These are phyloP conservation scores for Hypolimnas misippus DNA, from an alignment of 2,888 invertebrate species.

Conservation along the genomic window DNA sequence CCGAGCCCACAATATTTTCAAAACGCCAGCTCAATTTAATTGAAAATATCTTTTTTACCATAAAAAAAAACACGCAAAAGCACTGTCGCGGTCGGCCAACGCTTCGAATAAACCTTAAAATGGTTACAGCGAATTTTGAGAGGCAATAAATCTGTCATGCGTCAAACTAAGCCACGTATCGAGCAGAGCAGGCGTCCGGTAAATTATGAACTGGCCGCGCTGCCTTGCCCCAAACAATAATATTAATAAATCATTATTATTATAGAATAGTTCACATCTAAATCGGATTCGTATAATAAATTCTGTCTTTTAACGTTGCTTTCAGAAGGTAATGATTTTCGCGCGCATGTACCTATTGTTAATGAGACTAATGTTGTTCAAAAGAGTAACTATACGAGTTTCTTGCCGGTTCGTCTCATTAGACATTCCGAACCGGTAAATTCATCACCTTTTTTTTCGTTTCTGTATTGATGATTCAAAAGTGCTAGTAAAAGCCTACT, in stretches of 20 bases:
- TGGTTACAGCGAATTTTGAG: conserved; percentile 68
- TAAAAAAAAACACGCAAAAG: conserved; percentile 18
- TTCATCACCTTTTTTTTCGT: too few species aligned
- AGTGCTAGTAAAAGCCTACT: not conserved
- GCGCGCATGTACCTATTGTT: too few species aligned
- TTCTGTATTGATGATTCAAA: too few species aligned
- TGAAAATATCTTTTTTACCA: not conserved
- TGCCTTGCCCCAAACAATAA: conserved; percentile 51
- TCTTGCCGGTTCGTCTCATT: too few species aligned
- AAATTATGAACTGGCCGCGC: conserved; percentile 71
- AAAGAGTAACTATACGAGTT: too few species aligned
- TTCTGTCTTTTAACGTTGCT: conserved; percentile 13
- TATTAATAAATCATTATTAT: conserved; percentile 50
- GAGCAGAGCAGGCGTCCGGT: conserved; percentile 69
- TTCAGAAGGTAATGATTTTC: not conserved
- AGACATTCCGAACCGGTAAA: too few species aligned
- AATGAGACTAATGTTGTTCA: too few species aligned
- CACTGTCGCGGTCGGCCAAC: conserved; percentile 24
- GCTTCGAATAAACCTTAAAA: conserved; percentile 50
- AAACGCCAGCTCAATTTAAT: not conserved
- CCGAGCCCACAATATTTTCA: too few species aligned
- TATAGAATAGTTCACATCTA: conserved; percentile 41
- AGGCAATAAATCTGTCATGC: conserved; percentile 79
- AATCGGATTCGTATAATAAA: conserved; percentile 43
- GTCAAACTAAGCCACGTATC: conserved; percentile 83